A percentile compares a stretch with the other conserved stretches of the same genome.
These are phyloP conservation scores for Tineola bisselliella DNA, from an alignment of 2,888 invertebrate species.

Conservation along the genomic window DNA sequence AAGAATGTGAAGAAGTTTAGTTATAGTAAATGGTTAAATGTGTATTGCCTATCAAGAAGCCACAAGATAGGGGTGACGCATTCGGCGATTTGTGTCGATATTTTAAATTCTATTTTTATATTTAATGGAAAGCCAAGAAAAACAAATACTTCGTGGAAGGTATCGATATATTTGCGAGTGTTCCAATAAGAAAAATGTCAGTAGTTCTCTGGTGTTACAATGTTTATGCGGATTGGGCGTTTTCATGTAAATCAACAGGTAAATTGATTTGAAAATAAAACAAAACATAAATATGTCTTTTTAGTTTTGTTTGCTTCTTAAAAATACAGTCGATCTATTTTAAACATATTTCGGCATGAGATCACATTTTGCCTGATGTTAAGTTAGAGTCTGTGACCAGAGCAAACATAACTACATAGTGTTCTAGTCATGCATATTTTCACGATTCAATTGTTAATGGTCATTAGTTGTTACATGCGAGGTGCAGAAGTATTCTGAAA, in stretches of 20 bases:
- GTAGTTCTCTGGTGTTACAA: slow-evolving; percentile 7
- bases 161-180: slow-evolving; percentile 26
- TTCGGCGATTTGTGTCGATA: slow-evolving; percentile 19
- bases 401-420: too few relatives aligned
- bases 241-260: slow-evolving; percentile 18
- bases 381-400: too few relatives aligned
- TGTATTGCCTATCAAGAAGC: neutral
- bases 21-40: too few relatives aligned
- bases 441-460: too few relatives aligned
- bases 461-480: too few relatives aligned
- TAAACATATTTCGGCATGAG: too few relatives aligned
- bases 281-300: neutral
- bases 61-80: slow-evolving; percentile 9
- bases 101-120: slow-evolving; percentile 30
- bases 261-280: neutral
- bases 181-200: slow-evolving; percentile 22
- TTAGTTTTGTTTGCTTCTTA: neutral
- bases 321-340: too few relatives aligned
- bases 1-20: too few relatives aligned
- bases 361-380: too few relatives aligned
- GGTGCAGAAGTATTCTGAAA: too few relatives aligned
- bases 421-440: too few relatives aligned
- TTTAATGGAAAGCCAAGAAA: slow-evolving; percentile 30
- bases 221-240: slow-evolving; percentile 14
- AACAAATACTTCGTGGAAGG: slow-evolving; percentile 36